Evolutionary conservation across 1,140 invertebrate genomes (phyloP), one percentile per base, ranked within the genome.

Genomic region (Euglossa dilemma): DNA sequence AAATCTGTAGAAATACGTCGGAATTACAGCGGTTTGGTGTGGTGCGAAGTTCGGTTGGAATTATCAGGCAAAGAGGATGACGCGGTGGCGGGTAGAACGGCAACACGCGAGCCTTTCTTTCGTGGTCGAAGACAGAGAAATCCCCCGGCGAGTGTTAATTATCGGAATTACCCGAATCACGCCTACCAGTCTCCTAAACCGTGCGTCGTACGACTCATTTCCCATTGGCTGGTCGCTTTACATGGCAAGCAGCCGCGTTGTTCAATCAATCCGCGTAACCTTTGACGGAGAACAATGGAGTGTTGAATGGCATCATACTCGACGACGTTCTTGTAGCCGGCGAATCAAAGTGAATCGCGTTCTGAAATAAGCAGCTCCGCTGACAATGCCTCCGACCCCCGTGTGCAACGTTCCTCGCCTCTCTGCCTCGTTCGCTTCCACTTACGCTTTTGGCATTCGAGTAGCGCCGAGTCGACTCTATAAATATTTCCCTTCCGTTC

Each of bases 341-440:
- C 59, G 80, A 67, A 57, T 28, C 67, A 70, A 85, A 64, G 36
- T 20, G 66, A 66, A 71, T 79, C 63, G 43, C 16, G 52, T 73
- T 52, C 43, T 72, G 70, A 67, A 82, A 85, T 87, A 85, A 87
- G 63, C 85, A 85, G 67, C 36, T 57, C 69, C 8, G 47, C 52
- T 52, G 63, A 71, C 67, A 66, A 74, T 36, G 20, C n/a, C 14
- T 54, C 45, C n/a, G 57, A 57, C 4, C 11, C 28, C 20, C n/a
- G 71, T 47, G 25, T 9, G 11, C 56, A 52, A 64, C 25, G 36
- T 75, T 54, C 47, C 18, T 52, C 28, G 23, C 14, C 54, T 36
- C 23, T n/a, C 3, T 36, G 0, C 28, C 25, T 56, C 0, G 16
- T 2, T n/a, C 0, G 14, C 12, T 8, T 47, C 20, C 36, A 28